phyloP scores from a whole-genome alignment of 2,113 vertebrate species.

The Amia ocellicauda region DNA sequence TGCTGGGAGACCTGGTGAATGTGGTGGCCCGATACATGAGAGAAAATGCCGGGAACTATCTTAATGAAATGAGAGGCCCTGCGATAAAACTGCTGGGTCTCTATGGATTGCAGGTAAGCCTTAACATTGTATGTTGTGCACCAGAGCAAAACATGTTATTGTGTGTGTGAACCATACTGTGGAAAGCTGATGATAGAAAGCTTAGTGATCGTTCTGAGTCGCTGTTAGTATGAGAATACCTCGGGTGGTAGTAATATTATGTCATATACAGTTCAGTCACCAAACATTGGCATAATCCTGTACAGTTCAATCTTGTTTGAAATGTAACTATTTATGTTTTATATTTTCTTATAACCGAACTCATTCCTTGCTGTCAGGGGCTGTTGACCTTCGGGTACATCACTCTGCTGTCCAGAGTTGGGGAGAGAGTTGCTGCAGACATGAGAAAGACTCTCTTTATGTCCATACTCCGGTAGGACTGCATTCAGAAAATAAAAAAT shows the following conservation, averaged over 20 bases:
- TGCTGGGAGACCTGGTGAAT: conserved; percentile 87
- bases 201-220: too few species aligned
- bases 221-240: too few species aligned
- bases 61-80: conserved; percentile 64
- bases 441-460: conserved; percentile 85
- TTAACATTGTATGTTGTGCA: neutral
- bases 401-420: conserved; percentile 77
- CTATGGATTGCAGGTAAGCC: conserved; percentile 81
- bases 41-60: conserved; percentile 64
- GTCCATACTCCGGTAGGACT: conserved; percentile 73
- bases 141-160: neutral
- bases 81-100: conserved; percentile 71
- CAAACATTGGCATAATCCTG: too few species aligned
- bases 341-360: too few species aligned
- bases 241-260: too few species aligned
- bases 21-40: conserved; percentile 74
- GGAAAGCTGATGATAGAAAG: too few species aligned
- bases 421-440: conserved; percentile 79
- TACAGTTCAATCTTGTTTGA: too few species aligned
- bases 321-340: too few species aligned
- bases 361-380: conserved; percentile 60
- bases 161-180: too few species aligned
- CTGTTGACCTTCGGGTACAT: conserved; percentile 87
- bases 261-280: too few species aligned
- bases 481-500: too few species aligned